These are phyloP conservation scores for Drosophila willistoni DNA, from an alignment of 1,140 invertebrate species.

Conservation along the genomic window DNA sequence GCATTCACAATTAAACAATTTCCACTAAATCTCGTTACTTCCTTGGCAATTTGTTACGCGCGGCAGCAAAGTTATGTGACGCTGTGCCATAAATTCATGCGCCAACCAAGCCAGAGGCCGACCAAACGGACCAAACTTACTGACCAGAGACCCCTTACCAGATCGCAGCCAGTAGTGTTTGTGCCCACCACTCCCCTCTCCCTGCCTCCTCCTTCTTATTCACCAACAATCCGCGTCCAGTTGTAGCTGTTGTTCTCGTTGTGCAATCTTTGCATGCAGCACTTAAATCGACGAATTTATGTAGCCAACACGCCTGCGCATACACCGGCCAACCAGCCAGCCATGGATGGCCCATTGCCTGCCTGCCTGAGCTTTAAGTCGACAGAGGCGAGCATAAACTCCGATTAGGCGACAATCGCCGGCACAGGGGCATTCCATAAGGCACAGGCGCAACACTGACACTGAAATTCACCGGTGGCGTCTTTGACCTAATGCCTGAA, in stretches of 20 bases:
- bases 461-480: conserved; percentile 19
- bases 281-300: conserved; percentile 81
- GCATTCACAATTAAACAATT: conserved; percentile 83
- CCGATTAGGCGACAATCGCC: conserved; percentile 76
- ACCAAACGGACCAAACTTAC: conserved; percentile 15
- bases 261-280: conserved; percentile 71
- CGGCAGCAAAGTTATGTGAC: conserved; percentile 83
- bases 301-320: conserved; percentile 70
- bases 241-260: conserved; percentile 35
- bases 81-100: conserved; percentile 81
- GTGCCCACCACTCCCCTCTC: background rate
- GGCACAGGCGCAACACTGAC: conserved; percentile 26
- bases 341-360: background rate
- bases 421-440: conserved; percentile 38
- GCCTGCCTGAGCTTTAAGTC: conserved; percentile 40
- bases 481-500: conserved; percentile 52
- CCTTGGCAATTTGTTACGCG: conserved; percentile 83
- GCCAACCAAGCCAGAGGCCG: conserved; percentile 62
- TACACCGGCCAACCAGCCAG: conserved; percentile 23
- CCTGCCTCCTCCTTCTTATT: background rate
- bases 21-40: conserved; percentile 83
- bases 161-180: background rate
- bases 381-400: conserved; percentile 80
- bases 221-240: conserved; percentile 11
- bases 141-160: conserved; percentile 16